These are phyloP conservation scores for Brachylomia viminalis DNA, from an alignment of 2,888 invertebrate species.

Conservation along the genomic window DNA sequence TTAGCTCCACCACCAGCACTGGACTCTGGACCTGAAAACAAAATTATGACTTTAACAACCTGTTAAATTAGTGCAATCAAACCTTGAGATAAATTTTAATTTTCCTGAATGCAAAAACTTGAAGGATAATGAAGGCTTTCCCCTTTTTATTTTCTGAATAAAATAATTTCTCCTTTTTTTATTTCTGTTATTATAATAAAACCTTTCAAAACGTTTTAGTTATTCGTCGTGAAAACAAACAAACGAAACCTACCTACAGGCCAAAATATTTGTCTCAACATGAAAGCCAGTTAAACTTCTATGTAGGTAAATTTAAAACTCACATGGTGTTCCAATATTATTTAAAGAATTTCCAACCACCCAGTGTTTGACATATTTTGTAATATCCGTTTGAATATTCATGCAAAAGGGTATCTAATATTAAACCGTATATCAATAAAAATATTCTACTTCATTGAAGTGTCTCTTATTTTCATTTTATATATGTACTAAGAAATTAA, in stretches of 20 bases:
- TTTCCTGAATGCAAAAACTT: too few relatives aligned
- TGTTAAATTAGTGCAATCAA: not conserved
- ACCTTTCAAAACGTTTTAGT: not conserved
- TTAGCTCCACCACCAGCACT: constrained; percentile 95
- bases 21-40: constrained; percentile 91
- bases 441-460: not conserved
- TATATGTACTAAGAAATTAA: not conserved
- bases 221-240: too few relatives aligned
- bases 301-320: not conserved
- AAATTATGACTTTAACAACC: not conserved
- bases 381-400: not conserved
- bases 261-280: not conserved
- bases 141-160: not conserved
- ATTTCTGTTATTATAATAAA: not conserved
- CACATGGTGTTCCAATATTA: not conserved
- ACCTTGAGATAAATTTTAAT: not conserved
- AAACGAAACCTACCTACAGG: not conserved
- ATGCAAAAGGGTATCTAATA: not conserved
- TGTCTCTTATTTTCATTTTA: not conserved
- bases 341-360: too few relatives aligned
- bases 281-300: too few relatives aligned
- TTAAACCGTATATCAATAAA: not conserved
- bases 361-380: not conserved
- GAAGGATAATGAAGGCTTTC: not conserved
- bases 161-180: not conserved